Evolutionary conservation across 2,888 invertebrate species (phyloP).

Genomic region (Andrena praecox): DNA sequence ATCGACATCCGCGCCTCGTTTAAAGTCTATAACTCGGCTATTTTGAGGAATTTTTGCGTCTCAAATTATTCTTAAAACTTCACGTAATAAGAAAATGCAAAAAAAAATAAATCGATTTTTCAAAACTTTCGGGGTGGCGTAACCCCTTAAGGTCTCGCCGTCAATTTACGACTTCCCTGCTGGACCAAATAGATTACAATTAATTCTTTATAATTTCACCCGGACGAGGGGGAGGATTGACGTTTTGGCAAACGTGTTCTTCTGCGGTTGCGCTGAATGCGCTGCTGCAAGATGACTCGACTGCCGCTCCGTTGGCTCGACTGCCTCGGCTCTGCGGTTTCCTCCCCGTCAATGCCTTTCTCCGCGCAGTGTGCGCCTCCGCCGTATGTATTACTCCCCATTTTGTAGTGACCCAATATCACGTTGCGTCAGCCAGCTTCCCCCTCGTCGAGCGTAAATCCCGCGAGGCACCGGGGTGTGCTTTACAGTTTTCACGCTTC

Average conservation of each 20-base stretch:
- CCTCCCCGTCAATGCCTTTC: conserved; percentile 77
- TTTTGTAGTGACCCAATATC: conserved; percentile 76
- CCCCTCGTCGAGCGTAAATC: conserved; percentile 43
- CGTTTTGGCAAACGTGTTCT: conserved; percentile 57
- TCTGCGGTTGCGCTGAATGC: conserved; percentile 56
- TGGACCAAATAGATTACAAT: background rate
- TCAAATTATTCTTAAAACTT: no score
- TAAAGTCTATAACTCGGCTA: no score
- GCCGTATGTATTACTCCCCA: conserved; percentile 59
- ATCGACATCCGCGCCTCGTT: no score
- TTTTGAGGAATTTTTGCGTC: no score
- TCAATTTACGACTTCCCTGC: background rate
- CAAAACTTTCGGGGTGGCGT: no score
- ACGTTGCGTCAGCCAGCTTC: conserved; percentile 72
- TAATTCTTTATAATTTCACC: conserved; percentile 36
- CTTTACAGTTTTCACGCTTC: background rate
- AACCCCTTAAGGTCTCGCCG: background rate
- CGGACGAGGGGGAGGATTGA: conserved; percentile 28
- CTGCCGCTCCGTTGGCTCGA: conserved; percentile 58
- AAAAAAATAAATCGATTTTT: no score
- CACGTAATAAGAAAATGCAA: no score
- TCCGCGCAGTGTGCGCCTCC: conserved; percentile 55
- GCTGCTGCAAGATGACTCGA: conserved; percentile 55
- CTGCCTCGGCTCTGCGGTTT: conserved; percentile 75
- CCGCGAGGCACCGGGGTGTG: background rate